These are phyloP conservation scores for Bombus breviceps DNA, from an alignment of 1,140 invertebrate genomes.

Conservation along the genomic window DNA sequence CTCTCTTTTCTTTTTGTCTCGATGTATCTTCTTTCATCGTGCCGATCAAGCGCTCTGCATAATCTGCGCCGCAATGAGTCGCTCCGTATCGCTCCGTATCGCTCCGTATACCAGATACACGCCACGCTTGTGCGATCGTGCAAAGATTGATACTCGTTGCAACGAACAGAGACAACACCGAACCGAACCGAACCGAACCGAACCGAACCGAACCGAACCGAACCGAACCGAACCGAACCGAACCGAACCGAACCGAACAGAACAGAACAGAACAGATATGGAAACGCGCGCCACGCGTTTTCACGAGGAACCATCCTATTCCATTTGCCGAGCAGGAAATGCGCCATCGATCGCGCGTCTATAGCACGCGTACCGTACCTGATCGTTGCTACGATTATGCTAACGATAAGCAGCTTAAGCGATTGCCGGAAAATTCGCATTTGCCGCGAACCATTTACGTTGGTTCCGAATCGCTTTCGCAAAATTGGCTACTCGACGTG, in stretches of 20 bases:
- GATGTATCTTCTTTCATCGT: conserved; percentile 25
- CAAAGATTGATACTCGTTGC: conserved; percentile 8
- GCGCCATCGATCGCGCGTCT: too few species aligned
- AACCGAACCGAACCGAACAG: too few species aligned
- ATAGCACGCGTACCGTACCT: background rate
- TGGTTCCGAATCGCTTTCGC: background rate
- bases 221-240: too few species aligned
- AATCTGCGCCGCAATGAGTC: background rate
- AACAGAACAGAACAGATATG: too few species aligned
- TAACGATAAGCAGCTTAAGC: conserved; percentile 13
- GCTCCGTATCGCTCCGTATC: too few species aligned
- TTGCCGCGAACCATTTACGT: too few species aligned
- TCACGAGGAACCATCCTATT: background rate
- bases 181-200: too few species aligned
- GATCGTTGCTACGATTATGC: conserved; percentile 43
- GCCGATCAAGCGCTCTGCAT: conserved; percentile 3
- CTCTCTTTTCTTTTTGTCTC: conserved; percentile 7
- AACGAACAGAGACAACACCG: conserved; percentile 15
- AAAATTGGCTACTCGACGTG: conserved; percentile 2
- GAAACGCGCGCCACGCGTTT: background rate
- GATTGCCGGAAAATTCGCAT: background rate
- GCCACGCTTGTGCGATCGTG: background rate
- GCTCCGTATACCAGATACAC: too few species aligned
- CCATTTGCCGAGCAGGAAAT: background rate
- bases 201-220: too few species aligned